Evolutionary conservation across 2,888 invertebrate species (phyloP).

Genomic region (Psylliodes chrysocephalus): DNA sequence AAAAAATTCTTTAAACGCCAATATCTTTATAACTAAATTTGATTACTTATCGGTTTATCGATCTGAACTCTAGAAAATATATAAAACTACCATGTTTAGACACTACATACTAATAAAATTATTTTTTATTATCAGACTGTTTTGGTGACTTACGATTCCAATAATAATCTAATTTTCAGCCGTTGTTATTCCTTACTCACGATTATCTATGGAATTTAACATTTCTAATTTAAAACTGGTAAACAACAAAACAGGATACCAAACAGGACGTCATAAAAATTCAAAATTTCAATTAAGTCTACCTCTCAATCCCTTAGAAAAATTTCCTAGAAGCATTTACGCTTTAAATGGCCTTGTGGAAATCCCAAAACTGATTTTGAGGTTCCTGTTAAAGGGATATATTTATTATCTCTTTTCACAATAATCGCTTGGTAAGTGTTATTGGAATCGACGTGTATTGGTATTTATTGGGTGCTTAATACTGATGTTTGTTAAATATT

Average conservation of each 20-base stretch:
- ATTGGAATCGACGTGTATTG: background rate
- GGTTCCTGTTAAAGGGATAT: background rate
- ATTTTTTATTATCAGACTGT: background rate
- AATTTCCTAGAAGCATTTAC: conserved; percentile 6
- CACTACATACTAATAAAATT: no score
- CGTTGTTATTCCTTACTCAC: background rate
- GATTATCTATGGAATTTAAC: background rate
- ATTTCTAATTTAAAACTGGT: background rate
- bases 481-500: no score
- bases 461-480: background rate
- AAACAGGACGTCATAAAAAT: conserved; percentile 9
- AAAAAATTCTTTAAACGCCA: no score
- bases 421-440: background rate
- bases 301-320: conserved; percentile 33
- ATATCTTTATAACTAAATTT: no score
- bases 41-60: no score
- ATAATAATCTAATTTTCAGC: background rate
- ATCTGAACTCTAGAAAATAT: no score
- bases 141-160: background rate
- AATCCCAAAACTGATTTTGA: background rate
- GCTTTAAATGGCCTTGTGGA: background rate
- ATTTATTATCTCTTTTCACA: background rate
- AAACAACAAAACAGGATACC: conserved; percentile 12
- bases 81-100: no score
- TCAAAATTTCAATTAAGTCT: conserved; percentile 41